These are phyloP conservation scores for Lepidothrix coronata DNA, from an alignment of 2,113 vertebrate species.

Conservation along the genomic window DNA sequence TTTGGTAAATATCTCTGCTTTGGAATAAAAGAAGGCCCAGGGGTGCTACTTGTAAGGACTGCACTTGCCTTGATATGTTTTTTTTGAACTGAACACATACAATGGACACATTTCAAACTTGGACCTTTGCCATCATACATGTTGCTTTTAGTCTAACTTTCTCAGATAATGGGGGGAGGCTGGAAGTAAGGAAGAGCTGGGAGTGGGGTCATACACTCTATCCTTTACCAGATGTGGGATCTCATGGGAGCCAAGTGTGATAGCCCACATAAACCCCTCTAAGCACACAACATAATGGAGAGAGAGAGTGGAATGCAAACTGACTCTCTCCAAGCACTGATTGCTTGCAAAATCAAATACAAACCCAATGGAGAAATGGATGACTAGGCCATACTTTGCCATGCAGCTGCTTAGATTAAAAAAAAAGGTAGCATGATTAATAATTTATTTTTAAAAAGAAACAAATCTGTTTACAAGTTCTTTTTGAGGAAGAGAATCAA, in stretches of 20 bases:
- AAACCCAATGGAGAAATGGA: background rate
- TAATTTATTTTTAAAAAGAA: background rate
- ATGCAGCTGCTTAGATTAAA: background rate
- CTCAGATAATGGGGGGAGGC: constrained; percentile 28
- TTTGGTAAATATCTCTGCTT: constrained; percentile 77
- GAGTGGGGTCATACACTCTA: constrained; percentile 4
- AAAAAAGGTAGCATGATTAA: background rate
- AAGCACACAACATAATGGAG: background rate
- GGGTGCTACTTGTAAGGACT: constrained; percentile 62
- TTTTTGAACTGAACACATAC: constrained; percentile 55
- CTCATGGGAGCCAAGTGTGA: background rate
- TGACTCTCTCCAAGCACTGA: background rate
- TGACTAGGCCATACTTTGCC: background rate
- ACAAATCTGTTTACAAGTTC: background rate
- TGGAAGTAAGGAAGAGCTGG: constrained; percentile 42
- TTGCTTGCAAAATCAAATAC: constrained; percentile 38
- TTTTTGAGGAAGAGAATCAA: background rate
- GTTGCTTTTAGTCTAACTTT: constrained; percentile 62
- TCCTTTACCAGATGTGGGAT: constrained; percentile 34
- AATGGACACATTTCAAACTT: constrained; percentile 24
- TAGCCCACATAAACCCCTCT: background rate
- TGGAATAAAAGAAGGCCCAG: constrained; percentile 66
- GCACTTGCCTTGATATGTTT: constrained; percentile 58
- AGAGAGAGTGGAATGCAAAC: background rate
- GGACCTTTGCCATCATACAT: constrained; percentile 40